Base-by-base conservation (phyloP, 2,113 vertebrate genomes). In the Coreoperca whiteheadi region DNA sequence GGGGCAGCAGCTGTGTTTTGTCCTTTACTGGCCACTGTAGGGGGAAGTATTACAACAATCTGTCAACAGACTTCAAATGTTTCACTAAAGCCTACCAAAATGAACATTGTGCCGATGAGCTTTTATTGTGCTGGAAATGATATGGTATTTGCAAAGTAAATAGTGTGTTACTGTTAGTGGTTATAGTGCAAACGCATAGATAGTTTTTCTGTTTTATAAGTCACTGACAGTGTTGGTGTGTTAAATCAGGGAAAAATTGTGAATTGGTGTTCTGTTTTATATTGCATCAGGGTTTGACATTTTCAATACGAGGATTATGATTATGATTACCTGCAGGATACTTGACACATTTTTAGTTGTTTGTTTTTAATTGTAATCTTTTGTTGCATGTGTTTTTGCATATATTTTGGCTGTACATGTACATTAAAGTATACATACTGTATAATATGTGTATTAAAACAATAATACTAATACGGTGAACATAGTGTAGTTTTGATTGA, bases 391-490 rank as follows among this genome's bases (percentile, higher is more conserved):
- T 64, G 12, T 78, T 67, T 63, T 71, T 34, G 50, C n/a, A 59
- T 65, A 32, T 72, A 3, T 78, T 74, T 61, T 65, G 8, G 9
- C 25, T n/a, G n/a, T n/a, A 37, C 34, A 10, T 77, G 60, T 61
- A 50, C 66, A 51, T 30, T 3, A 1, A 54, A 28, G 46, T 30
- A 63, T 54, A 46, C 12, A 43, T 37, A 18, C 18, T 57, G 32
- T 66, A 61, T 34, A 34, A 14, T 34, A 48, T 66, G 64, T 79
- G 6, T 66, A 74, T 79, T 73, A 67, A 73, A 77, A 75, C 20
- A 61, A 30, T 37, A 46, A 28, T 32, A 30, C 8, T 25, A 25
- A 59, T 43, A 21, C 0, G 7, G n/a, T 12, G 20, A 46, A 68
- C 23, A 60, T 37, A 30, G 25, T 53, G 51, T 32, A 7, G 21